Percentiles rank a stretch among this genome's conserved stretches.
phyloP scores from a whole-genome alignment of 2,113 vertebrate species.

The Microcebus ravelobensis region DNA sequence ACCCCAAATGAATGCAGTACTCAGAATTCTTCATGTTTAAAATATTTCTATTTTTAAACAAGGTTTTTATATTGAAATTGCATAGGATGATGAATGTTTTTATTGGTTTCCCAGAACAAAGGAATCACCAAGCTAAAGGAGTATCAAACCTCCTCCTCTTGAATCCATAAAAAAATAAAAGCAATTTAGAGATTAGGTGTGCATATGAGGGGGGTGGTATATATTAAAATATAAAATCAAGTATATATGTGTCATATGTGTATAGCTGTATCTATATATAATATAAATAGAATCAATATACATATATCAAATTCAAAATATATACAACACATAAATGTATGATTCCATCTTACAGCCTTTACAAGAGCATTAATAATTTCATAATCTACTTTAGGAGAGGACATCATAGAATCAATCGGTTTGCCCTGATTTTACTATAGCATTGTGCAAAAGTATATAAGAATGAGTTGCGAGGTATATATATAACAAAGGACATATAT shows the following conservation, averaged over 20 bases:
- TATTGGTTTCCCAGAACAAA: neutral
- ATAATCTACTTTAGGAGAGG: neutral
- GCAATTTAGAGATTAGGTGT: neutral
- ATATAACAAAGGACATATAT: neutral
- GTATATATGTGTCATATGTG: neutral
- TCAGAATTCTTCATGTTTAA: neutral
- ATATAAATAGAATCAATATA: neutral
- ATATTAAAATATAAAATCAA: neutral
- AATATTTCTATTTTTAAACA: neutral
- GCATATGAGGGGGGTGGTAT: no score
- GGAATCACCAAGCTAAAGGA: neutral
- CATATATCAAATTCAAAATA: neutral
- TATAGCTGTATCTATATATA: neutral
- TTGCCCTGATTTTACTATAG: neutral
- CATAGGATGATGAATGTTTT: neutral
- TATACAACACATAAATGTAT: neutral
- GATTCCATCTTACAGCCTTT: neutral
- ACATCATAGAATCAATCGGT: neutral
- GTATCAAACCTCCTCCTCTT: neutral
- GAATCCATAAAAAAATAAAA: neutral
- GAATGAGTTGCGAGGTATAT: neutral
- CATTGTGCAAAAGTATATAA: neutral
- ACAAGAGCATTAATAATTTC: neutral
- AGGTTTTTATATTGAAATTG: neutral
- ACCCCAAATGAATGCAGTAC: neutral